phyloP scores from a whole-genome alignment of 2,113 vertebrate genomes.

The Uria aalge region DNA sequence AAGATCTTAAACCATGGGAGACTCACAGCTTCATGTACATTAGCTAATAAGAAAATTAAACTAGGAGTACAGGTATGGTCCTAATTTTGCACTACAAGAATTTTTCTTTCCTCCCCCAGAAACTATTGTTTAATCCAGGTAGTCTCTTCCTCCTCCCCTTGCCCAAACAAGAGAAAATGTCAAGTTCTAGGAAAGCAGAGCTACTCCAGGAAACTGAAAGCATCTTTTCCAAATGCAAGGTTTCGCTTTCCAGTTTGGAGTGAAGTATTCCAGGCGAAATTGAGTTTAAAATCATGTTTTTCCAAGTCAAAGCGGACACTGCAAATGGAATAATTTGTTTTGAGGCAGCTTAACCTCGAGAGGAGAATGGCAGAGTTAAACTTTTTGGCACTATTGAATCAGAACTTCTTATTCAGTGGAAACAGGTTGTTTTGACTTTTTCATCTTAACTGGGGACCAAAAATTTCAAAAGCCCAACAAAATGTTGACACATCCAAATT shows the following conservation, averaged over 20 bases:
- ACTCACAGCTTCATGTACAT: not conserved
- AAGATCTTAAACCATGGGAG: not conserved
- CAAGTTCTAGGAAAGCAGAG: not conserved
- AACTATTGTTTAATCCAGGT: not conserved
- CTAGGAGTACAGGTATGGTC: not conserved
- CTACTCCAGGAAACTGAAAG: not conserved
- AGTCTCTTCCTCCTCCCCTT: not conserved
- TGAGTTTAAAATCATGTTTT: not conserved
- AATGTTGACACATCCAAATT: not conserved
- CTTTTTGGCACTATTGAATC: not conserved
- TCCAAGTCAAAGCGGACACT: not conserved
- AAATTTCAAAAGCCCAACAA: not conserved
- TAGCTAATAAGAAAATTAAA: not conserved
- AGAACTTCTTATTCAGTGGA: not conserved
- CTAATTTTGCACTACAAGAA: not conserved
- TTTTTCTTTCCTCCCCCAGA: not conserved
- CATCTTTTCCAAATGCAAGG: not conserved
- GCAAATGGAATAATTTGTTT: not conserved
- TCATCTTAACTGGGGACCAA: not conserved
- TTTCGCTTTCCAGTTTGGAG: not conserved
- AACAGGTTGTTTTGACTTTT: slow-evolving; percentile 17
- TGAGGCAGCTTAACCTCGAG: not conserved
- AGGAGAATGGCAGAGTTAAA: not conserved
- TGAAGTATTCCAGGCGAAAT: not conserved
- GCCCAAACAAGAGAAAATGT: not conserved